Conservation (phyloP, 2,797 vertebrate genomes). For the Syndactyla subalaris region DNA sequence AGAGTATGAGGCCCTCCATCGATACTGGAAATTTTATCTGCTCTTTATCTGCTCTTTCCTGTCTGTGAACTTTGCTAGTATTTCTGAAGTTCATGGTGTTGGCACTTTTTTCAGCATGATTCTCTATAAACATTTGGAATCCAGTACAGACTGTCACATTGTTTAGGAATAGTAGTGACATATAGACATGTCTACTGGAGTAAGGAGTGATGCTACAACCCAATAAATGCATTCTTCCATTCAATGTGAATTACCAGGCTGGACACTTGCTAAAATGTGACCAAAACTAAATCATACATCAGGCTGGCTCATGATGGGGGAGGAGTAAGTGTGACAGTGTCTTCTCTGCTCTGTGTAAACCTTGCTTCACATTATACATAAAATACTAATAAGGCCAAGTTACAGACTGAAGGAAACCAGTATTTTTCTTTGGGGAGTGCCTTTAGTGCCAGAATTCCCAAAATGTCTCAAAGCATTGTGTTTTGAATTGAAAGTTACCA, state of each 20-base stretch:
- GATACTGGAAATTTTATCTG: not conserved
- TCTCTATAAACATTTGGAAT: not conserved
- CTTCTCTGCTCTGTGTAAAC: not conserved
- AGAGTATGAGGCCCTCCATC: not conserved
- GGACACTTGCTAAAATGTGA: not conserved
- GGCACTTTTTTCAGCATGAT: not conserved
- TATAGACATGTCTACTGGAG: not conserved
- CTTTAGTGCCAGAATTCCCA: not conserved
- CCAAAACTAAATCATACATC: not conserved
- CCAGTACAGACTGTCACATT: not conserved
- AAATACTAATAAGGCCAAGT: not conserved
- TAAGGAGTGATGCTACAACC: not conserved
- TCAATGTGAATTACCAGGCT: not conserved
- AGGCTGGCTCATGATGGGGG: not conserved
- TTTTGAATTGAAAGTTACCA: not conserved
- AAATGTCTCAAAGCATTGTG: not conserved
- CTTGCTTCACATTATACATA: not conserved
- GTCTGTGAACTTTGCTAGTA: not conserved
- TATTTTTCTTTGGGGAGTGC: not conserved
- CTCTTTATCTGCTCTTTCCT: not conserved
- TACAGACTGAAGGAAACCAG: not conserved
- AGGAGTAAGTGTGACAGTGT: fast-evolving
- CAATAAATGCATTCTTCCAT: not conserved
- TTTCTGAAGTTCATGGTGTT: not conserved
- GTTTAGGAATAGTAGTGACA: not conserved